Percentiles rank a stretch among this genome's conserved stretches.
Evolutionary conservation across 1,140 invertebrate genomes (phyloP).

Genomic region (Centruroides sculpturatus): DNA sequence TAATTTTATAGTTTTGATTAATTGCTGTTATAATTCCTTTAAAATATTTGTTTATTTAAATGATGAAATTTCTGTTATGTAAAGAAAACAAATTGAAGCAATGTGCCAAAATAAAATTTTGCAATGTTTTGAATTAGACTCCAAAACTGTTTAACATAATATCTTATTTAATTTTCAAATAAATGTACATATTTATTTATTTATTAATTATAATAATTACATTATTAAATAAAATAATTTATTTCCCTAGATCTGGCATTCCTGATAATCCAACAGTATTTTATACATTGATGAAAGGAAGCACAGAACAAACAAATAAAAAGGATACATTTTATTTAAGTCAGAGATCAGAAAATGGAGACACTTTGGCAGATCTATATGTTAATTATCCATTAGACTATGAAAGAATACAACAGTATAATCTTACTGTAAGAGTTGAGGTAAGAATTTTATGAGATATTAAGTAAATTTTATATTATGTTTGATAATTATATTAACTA

Average conservation of each 20-base stretch:
- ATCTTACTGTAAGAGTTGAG: constrained; percentile 88
- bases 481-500: not conserved
- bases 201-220: not conserved
- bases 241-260: constrained; percentile 52
- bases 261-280: constrained; percentile 89
- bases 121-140: too few relatives aligned
- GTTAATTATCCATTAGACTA: constrained; percentile 91
- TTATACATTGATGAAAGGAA: constrained; percentile 84
- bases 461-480: not conserved
- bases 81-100: too few relatives aligned
- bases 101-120: too few relatives aligned
- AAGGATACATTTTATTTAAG: constrained; percentile 89
- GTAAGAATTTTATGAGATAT: constrained; percentile 16
- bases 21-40: too few relatives aligned
- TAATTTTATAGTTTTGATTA: too few relatives aligned
- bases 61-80: too few relatives aligned
- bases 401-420: constrained; percentile 89
- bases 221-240: not conserved
- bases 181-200: too few relatives aligned
- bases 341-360: constrained; percentile 75
- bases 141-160: too few relatives aligned
- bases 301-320: constrained; percentile 88
- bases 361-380: constrained; percentile 67
- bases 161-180: too few relatives aligned
- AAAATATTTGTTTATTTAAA: too few relatives aligned